Evolutionary conservation across 2,888 invertebrate species (phyloP), one percentile per base, ranked within the genome.

Genomic region (Gortyna flavago): DNA sequence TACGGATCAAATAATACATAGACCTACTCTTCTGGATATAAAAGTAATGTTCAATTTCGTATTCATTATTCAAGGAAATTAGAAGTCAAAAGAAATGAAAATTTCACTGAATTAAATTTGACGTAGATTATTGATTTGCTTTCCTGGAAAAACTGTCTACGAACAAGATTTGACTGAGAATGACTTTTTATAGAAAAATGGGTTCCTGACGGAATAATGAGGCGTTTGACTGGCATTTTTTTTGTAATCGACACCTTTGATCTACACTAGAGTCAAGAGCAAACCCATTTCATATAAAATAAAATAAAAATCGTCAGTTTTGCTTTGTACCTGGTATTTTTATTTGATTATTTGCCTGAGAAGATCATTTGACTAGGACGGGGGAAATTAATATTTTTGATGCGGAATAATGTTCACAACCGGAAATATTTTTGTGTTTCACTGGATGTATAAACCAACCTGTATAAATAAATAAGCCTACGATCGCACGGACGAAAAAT

Each of bases 191-290:
- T 72, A 35, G 61, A 61, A 83, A 71, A 86, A 75, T 78, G 68
- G 35, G 38, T 44, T 72, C 75, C 16, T 29, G n/a, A 35, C 38
- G 18, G 66, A 32, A 62, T 87, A 87, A 87, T 85, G 68, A 87
- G 70, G n/a, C 75, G 64, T 77, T 80, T 84, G 77, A 80, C 74
- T 75, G 76, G 68, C 66, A 51, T 84, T 77, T 68, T 68, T 61
- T 13, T 41, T 44, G 75, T 67, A 67, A 72, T 80, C 73, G 41
- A 51, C 8, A 35, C 35, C 35, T 35, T n/a, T n/a, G n/a, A n/a
- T n/a, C n/a, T n/a, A n/a, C n/a, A n/a, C n/a, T n/a, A n/a, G n/a
- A n/a, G n/a, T n/a, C n/a, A n/a, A n/a, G n/a, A n/a, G n/a, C n/a
- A n/a, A n/a, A n/a, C n/a, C n/a, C n/a, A n/a, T n/a, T n/a, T n/a